A percentile compares a stretch with the other conserved stretches of the same genome.
phyloP scores from a whole-genome alignment of 2,113 vertebrate genomes.

The Prolemur simus region DNA sequence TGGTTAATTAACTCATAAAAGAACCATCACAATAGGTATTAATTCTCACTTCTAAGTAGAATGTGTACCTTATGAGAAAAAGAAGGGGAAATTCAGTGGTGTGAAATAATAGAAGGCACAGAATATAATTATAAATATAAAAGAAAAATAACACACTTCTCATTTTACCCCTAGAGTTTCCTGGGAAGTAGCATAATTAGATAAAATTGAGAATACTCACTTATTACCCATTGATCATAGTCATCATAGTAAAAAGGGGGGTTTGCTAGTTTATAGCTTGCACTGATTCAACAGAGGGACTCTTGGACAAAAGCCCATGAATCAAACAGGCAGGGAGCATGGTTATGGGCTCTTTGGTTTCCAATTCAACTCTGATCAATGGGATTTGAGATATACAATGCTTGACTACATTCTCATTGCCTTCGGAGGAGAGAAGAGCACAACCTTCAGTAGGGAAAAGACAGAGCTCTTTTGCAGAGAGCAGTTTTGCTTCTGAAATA shows the following conservation, averaged over 20 bases:
- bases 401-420: neutral
- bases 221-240: neutral
- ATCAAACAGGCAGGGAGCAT: neutral
- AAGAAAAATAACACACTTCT: neutral
- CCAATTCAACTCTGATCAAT: neutral
- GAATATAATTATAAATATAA: conserved; percentile 18
- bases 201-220: neutral
- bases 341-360: neutral
- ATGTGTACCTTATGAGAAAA: neutral
- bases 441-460: neutral
- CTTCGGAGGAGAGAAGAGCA: neutral
- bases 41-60: conserved; percentile 31
- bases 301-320: neutral
- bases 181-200: neutral
- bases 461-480: neutral
- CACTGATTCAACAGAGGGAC: neutral
- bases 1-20: conserved; percentile 49
- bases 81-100: conserved; percentile 14
- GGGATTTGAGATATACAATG: neutral
- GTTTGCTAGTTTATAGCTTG: neutral
- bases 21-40: conserved; percentile 16
- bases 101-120: neutral
- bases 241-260: neutral
- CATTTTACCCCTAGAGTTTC: neutral
- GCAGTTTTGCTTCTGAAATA: conserved; percentile 5